Conservation (phyloP, 2,888 invertebrate genomes). For the Ectropis crepuscularia region DNA sequence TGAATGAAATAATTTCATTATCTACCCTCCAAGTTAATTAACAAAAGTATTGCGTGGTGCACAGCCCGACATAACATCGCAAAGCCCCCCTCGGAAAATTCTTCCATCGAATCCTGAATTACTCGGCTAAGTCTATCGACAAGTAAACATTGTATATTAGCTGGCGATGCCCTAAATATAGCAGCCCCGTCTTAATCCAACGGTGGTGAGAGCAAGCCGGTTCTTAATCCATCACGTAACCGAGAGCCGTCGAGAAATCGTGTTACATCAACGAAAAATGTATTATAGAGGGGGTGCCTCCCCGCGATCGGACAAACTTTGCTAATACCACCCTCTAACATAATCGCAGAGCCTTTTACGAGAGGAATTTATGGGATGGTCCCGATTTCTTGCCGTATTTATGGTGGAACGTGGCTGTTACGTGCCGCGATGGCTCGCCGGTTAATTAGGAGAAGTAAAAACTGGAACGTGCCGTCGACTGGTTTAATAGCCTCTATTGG, state of each 20-base stretch:
- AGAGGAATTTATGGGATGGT: slow-evolving; percentile 84
- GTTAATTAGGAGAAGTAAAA: slow-evolving; percentile 74
- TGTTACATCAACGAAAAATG: slow-evolving; percentile 86
- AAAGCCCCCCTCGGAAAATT: slow-evolving; percentile 45
- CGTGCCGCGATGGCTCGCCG: slow-evolving; percentile 71
- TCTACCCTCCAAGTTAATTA: background rate
- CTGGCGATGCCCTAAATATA: slow-evolving; percentile 79
- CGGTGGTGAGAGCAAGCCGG: slow-evolving; percentile 76
- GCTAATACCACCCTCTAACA: slow-evolving; percentile 85
- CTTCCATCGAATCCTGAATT: slow-evolving; percentile 55
- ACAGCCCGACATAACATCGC: slow-evolving; percentile 11
- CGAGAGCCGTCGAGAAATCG: slow-evolving; percentile 84
- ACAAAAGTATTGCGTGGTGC: background rate
- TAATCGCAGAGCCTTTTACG: slow-evolving; percentile 85
- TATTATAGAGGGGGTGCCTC: slow-evolving; percentile 79
- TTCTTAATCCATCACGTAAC: slow-evolving; percentile 86
- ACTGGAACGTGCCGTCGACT: slow-evolving; percentile 46
- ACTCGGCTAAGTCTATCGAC: slow-evolving; percentile 74
- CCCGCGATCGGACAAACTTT: slow-evolving; percentile 82
- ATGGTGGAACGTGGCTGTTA: slow-evolving; percentile 77
- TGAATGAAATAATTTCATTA: background rate
- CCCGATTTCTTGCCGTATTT: slow-evolving; percentile 84
- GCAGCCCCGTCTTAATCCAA: slow-evolving; percentile 76
- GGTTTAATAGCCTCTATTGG: slow-evolving; percentile 47
- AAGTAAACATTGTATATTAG: slow-evolving; percentile 80